phyloP scores from a whole-genome alignment of 2,113 vertebrate species.

The Ahaetulla prasina region DNA sequence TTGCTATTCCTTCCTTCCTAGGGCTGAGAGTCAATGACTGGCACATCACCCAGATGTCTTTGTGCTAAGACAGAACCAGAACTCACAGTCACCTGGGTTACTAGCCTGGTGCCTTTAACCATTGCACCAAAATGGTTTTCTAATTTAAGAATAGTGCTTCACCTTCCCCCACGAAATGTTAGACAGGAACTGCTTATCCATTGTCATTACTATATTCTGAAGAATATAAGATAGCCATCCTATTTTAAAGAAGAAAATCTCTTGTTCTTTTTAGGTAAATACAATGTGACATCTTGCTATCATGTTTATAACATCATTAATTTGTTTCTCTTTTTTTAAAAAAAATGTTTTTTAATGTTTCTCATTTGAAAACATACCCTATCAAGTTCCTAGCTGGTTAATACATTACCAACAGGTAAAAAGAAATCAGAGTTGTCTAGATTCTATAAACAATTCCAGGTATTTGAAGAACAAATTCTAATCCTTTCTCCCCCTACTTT shows the following conservation, averaged over 20 bases:
- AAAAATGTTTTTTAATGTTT: no score
- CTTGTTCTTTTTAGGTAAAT: neutral
- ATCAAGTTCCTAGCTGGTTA: neutral
- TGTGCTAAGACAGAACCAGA: neutral
- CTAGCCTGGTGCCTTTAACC: neutral
- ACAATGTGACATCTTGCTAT: neutral
- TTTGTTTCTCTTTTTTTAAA: no score
- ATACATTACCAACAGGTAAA: no score
- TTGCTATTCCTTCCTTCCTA: no score
- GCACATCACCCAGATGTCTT: neutral
- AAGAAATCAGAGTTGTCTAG: neutral
- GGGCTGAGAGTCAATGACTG: neutral
- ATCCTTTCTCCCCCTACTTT: neutral
- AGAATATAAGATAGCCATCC: neutral
- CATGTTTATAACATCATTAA: neutral
- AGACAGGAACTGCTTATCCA: neutral
- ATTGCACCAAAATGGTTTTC: neutral
- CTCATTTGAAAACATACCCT: neutral
- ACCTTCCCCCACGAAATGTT: neutral
- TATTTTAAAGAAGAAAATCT: neutral
- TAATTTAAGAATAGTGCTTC: neutral
- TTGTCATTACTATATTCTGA: neutral
- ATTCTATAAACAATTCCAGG: neutral
- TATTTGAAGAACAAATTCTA: no score
- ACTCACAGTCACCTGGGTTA: neutral